A percentile compares a stretch with the other conserved stretches of the same genome.
Evolutionary conservation across 2,113 vertebrate species (phyloP).

Genomic region (Lagopus leucura): DNA sequence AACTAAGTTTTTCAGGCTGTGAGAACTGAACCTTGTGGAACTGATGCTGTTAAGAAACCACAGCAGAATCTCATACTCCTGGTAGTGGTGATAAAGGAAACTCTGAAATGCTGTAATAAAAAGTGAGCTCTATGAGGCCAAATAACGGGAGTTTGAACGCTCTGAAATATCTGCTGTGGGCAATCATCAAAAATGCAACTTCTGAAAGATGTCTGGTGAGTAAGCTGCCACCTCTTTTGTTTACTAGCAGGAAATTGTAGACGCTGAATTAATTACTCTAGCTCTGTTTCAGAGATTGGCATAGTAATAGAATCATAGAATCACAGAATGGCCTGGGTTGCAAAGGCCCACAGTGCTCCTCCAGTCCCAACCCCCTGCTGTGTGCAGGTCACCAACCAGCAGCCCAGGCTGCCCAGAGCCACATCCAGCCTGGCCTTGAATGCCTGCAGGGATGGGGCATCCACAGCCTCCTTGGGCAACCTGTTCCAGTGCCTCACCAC

Average conservation of each 20-base stretch:
- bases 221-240: neutral
- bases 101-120: neutral
- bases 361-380: no score
- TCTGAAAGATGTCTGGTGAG: neutral
- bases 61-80: fast-evolving
- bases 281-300: neutral
- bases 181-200: neutral
- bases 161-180: neutral
- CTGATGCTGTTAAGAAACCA: neutral
- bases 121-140: neutral
- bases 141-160: neutral
- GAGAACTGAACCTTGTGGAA: neutral
- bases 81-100: neutral
- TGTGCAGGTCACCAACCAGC: no score
- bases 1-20: neutral
- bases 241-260: neutral
- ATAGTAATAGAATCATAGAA: neutral
- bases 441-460: no score
- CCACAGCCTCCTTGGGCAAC: no score
- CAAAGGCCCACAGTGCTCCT: no score
- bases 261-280: neutral
- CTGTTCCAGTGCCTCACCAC: no score
- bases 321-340: no score
- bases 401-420: no score
- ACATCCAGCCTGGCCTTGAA: no score